Conservation (phyloP, 2,888 invertebrate species). For the Esperia sulphurella region DNA sequence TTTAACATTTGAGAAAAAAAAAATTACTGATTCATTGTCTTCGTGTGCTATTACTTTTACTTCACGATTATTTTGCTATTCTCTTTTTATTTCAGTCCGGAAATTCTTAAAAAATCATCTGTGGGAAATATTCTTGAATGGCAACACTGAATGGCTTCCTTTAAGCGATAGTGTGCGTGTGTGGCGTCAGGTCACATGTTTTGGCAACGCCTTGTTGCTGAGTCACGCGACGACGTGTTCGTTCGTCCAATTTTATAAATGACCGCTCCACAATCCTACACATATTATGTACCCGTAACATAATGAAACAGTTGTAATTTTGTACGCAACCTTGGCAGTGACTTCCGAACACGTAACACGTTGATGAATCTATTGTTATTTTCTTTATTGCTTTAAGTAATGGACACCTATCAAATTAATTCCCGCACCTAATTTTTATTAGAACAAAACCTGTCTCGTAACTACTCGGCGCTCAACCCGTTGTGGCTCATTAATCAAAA, state of each 20-base stretch:
- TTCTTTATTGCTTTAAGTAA: not conserved
- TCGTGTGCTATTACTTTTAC: too few species aligned
- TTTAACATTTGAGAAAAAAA: too few species aligned
- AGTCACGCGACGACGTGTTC: constrained; percentile 47
- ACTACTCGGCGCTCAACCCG: too few species aligned
- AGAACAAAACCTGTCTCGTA: too few species aligned
- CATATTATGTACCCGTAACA: constrained; percentile 6
- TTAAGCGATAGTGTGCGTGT: constrained; percentile 27
- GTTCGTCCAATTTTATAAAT: constrained; percentile 59
- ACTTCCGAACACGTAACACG: constrained; percentile 21
- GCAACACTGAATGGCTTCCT: not conserved
- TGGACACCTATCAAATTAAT: not conserved
- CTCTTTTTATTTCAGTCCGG: too few species aligned
- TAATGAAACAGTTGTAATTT: constrained; percentile 24
- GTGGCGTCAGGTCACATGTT: constrained; percentile 42
- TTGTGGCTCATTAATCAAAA: too few species aligned
- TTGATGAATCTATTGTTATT: constrained; percentile 12
- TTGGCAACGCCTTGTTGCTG: constrained; percentile 59
- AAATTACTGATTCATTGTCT: too few species aligned
- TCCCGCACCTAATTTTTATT: too few species aligned
- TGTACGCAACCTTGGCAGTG: constrained; percentile 29
- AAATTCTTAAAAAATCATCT: too few species aligned
- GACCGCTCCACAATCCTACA: constrained; percentile 38
- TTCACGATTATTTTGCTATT: too few species aligned
- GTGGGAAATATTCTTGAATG: too few species aligned